These are phyloP conservation scores for Hyalella azteca DNA, from an alignment of 2,888 invertebrate genomes.

Conservation along the genomic window DNA sequence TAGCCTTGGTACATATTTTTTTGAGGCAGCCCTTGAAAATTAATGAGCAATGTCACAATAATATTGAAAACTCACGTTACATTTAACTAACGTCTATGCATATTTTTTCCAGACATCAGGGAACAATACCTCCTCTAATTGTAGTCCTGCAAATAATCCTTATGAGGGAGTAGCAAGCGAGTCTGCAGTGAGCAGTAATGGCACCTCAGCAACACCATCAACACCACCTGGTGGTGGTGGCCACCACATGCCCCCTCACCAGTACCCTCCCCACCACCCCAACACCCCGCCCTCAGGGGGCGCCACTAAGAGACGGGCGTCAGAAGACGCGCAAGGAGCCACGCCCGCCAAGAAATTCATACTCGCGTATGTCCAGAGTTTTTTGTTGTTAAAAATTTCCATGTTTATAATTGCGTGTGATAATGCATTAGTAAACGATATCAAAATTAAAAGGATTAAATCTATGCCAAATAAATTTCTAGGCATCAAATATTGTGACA, in stretches of 20 bases:
- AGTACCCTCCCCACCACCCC: conserved; percentile 65
- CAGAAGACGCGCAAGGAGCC: conserved; percentile 75
- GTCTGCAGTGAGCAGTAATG: conserved; percentile 59
- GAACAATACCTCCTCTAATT: background rate
- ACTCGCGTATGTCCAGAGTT: conserved; percentile 66
- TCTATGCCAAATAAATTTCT: too few species aligned
- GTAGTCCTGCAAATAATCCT: background rate
- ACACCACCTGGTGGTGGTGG: conserved; percentile 46
- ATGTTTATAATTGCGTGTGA: too few species aligned
- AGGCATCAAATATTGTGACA: too few species aligned
- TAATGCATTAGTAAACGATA: too few species aligned
- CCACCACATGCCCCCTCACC: conserved; percentile 60
- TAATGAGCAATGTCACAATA: too few species aligned
- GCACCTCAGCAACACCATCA: conserved; percentile 27
- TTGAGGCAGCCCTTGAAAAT: too few species aligned
- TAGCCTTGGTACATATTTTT: too few species aligned
- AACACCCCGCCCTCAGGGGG: conserved; percentile 60
- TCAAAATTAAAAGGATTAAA: too few species aligned
- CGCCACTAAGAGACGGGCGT: conserved; percentile 74
- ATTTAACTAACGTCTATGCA: too few species aligned
- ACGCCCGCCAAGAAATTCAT: conserved; percentile 85
- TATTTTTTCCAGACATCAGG: too few species aligned
- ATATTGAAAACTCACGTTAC: too few species aligned
- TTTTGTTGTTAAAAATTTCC: conserved; percentile 63
- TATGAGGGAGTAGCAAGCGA: conserved; percentile 57